phyloP scores from a whole-genome alignment of 2,797 vertebrate genomes.

The Anisognathus igniventris region DNA sequence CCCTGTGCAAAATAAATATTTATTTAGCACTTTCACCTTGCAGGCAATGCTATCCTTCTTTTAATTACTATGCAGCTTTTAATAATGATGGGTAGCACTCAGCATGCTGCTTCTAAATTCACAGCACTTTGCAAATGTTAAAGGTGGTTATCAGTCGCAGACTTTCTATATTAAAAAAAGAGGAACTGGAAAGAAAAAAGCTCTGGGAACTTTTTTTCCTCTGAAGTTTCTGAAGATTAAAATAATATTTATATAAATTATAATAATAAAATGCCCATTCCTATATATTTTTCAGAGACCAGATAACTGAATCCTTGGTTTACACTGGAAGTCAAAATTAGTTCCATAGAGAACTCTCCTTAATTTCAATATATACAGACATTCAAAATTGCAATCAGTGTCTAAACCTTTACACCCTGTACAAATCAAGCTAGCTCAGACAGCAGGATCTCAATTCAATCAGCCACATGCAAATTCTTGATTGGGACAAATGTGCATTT shows the following conservation, averaged over 20 bases:
- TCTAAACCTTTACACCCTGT: neutral
- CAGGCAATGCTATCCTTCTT: neutral
- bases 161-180: neutral
- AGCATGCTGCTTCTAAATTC: neutral
- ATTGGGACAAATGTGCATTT: neutral
- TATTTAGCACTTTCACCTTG: conserved; percentile 12
- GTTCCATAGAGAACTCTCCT: neutral
- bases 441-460: neutral
- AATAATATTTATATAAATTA: neutral
- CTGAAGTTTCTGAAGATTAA: neutral
- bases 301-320: neutral
- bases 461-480: neutral
- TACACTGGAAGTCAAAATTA: neutral
- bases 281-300: neutral
- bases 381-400: neutral
- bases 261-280: neutral
- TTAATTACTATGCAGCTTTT: conserved; percentile 11
- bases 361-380: neutral
- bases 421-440: neutral
- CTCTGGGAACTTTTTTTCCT: neutral
- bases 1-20: conserved; percentile 18
- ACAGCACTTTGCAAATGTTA: neutral
- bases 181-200: neutral
- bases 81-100: neutral
- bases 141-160: neutral